Base-by-base conservation (phyloP, 2,888 invertebrate genomes). In the Frankliniella fusca region DNA sequence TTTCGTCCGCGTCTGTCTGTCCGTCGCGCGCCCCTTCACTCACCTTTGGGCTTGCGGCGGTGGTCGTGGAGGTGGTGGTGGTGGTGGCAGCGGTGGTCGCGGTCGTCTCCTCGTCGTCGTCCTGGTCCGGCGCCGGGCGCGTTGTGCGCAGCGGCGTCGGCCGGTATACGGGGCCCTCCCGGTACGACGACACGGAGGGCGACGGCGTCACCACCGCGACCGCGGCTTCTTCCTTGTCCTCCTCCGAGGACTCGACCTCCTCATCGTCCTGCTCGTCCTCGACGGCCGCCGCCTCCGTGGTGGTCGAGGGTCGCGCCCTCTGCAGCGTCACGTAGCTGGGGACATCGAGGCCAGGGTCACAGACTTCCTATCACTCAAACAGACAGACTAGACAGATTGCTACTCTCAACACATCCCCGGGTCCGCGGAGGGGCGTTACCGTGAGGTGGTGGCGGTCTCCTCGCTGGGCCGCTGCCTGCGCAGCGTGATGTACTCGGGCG, bases 401-500 rank as follows among this genome's bases (percentile, higher is more conserved):
- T 7, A 54, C 11, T 18, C 54, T 54, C 54, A 54, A n/a, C n/a
- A n/a, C n/a, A n/a, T 50, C 38, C 38, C 38, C 38, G 38, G 38
- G 5, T n/a, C n/a, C n/a, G 38, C 38, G 38, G 38, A 3, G 38
- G 38, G 38, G 70, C 3, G 23, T 12, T 76, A 76, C 70, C 70
- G 70, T 27, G 70, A 76, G 70, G 70, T 76, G 2, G 70, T 76
- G 70, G 27, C 70, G 70, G 70, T 12, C 84, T 89, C 88, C 10
- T 90, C 89, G 8, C 89, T 89, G 1, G 90, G 91, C 84, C 91
- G 89, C 83, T 90, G 90, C 85, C 93, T 89, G 85, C 91, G 90
- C 76, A 94, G 93, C 3, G 93, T 93, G 3, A 93, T 92, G 85
- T 94, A 94, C 86, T 93, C 92, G 2, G 92, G 92, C 10, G 83